Evolutionary conservation across 2,797 vertebrate species (phyloP).

Genomic region (Hypotaenidia philippensis): DNA sequence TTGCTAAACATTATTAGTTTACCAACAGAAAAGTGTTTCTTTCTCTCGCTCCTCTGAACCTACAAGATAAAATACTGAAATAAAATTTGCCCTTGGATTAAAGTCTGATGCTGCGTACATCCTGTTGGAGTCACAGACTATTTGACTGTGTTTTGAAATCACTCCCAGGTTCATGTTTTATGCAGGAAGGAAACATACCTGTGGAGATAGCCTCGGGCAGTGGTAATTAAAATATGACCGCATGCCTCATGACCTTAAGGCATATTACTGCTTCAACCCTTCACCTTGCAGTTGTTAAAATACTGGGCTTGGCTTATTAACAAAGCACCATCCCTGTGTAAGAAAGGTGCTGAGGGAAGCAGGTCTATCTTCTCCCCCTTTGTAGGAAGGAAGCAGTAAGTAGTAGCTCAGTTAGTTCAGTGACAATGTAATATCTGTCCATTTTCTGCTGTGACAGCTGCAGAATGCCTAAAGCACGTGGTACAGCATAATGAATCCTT

Average conservation of each 20-base stretch:
- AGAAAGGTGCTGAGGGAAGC: constrained; percentile 26
- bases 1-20: constrained; percentile 57
- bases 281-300: constrained; percentile 59
- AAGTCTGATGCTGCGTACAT: constrained; percentile 48
- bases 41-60: background rate
- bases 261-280: constrained; percentile 67
- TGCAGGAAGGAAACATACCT: constrained; percentile 79
- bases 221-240: constrained; percentile 77
- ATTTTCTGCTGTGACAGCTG: constrained; percentile 16
- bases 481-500: constrained; percentile 29
- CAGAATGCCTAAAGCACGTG: constrained; percentile 34
- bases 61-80: constrained; percentile 53
- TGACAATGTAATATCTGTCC: background rate
- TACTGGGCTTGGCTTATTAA: constrained; percentile 48
- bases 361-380: background rate
- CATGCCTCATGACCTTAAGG: constrained; percentile 72
- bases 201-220: constrained; percentile 74
- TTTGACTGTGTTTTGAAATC: constrained; percentile 66
- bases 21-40: constrained; percentile 54
- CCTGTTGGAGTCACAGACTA: constrained; percentile 54
- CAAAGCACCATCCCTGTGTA: constrained; percentile 10
- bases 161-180: constrained; percentile 77
- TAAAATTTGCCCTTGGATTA: constrained; percentile 67
- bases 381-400: constrained; percentile 6
- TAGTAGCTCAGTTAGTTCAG: background rate